phyloP scores from a whole-genome alignment of 2,888 invertebrate genomes.

The Rhogogaster chlorosoma region DNA sequence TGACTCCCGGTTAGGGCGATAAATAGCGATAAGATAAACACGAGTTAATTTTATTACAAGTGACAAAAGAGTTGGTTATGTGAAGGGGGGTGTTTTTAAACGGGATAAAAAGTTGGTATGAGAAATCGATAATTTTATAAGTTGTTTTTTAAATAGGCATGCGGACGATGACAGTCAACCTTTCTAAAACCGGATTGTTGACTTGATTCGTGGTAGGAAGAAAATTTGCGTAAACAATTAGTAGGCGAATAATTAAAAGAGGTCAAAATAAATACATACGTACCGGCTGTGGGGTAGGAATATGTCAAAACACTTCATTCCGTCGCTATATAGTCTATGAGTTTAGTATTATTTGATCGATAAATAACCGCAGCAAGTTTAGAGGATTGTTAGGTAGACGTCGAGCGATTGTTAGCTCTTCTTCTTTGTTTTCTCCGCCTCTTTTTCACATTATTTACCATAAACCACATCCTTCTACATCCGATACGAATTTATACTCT shows the following conservation, averaged over 20 bases:
- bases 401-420: background rate
- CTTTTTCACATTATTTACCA: slow-evolving; percentile 23
- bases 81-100: background rate
- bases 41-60: too few species aligned
- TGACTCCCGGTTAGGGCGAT: background rate
- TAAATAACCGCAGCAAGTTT: background rate
- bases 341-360: slow-evolving; percentile 2
- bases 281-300: background rate
- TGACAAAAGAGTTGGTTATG: background rate
- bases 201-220: background rate
- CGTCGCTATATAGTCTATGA: background rate
- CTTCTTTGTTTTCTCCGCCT: background rate
- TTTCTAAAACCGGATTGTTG: background rate
- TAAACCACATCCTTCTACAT: background rate
- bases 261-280: slow-evolving; percentile 3
- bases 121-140: slow-evolving; percentile 2
- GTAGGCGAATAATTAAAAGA: background rate
- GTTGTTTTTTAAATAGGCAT: background rate
- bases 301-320: slow-evolving; percentile 8
- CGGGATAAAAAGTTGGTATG: background rate
- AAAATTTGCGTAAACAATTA: slow-evolving; percentile 4
- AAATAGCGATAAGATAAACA: background rate
- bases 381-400: background rate
- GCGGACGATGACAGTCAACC: background rate
- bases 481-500: background rate